phyloP scores from a whole-genome alignment of 2,113 vertebrate genomes.

The Numenius arquata region DNA sequence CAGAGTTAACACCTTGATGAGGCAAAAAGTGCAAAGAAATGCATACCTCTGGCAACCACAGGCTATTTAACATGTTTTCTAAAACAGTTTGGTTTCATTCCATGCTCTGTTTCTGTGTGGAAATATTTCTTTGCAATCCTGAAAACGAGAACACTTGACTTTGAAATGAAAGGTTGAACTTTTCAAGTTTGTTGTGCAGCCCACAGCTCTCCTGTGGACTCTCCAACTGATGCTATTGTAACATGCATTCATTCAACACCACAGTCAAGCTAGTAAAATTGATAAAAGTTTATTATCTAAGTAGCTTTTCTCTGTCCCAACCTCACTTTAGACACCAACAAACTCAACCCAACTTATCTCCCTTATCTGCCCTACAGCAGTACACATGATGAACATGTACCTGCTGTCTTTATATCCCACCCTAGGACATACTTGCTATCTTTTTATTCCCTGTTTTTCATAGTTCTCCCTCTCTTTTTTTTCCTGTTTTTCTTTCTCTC shows the following conservation, averaged over 20 bases:
- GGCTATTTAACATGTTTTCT: neutral
- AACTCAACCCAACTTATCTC: neutral
- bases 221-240: neutral
- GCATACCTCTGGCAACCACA: fast-evolving
- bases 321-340: neutral
- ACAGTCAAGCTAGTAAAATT: neutral
- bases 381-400: neutral
- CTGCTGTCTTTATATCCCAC: neutral
- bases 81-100: neutral
- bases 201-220: neutral
- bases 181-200: neutral
- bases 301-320: neutral
- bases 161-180: neutral
- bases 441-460: neutral
- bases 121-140: neutral
- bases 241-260: neutral
- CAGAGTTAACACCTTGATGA: neutral
- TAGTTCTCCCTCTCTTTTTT: neutral
- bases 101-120: neutral
- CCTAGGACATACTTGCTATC: neutral
- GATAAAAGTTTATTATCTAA: neutral
- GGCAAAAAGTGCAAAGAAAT: neutral
- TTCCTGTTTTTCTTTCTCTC: neutral
- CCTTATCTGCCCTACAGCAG: neutral
- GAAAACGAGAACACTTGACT: neutral